These are phyloP conservation scores for Oreochromis spilurus DNA, from an alignment of 2,113 vertebrate genomes.

Conservation along the genomic window DNA sequence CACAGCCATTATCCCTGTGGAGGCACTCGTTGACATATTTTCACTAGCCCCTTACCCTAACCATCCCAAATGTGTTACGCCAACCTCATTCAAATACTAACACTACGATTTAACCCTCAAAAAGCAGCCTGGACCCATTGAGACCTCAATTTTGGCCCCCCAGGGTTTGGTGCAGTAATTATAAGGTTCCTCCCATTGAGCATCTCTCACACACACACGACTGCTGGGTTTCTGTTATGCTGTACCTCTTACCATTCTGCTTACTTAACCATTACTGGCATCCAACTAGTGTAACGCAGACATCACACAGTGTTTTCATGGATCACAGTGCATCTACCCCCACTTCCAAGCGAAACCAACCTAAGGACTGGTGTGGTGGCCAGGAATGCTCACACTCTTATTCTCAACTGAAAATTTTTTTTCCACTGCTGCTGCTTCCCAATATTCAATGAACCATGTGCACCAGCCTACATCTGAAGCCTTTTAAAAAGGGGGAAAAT, in stretches of 20 bases:
- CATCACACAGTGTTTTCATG: background rate
- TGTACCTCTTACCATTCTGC: background rate
- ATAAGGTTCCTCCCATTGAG: background rate
- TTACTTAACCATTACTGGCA: conserved; percentile 15
- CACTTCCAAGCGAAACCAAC: background rate
- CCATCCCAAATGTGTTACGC: background rate
- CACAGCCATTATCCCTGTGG: background rate
- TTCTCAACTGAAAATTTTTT: rapidly evolving
- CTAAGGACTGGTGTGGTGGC: background rate
- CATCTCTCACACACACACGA: background rate
- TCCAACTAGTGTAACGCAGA: background rate
- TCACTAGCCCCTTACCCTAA: background rate
- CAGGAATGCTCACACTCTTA: background rate
- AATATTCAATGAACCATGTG: conserved; percentile 35
- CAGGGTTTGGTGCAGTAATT: background rate
- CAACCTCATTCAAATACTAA: background rate
- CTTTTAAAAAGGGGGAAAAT: conserved; percentile 18
- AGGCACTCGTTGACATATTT: background rate
- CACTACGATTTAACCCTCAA: background rate
- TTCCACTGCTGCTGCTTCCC: background rate
- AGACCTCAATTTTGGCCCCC: background rate
- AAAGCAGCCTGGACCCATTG: background rate
- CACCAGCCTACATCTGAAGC: background rate
- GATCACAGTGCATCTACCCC: background rate
- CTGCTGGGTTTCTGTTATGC: background rate